These are phyloP conservation scores for Mustela nigripes DNA, from an alignment of 2,113 vertebrate genomes.

Conservation along the genomic window DNA sequence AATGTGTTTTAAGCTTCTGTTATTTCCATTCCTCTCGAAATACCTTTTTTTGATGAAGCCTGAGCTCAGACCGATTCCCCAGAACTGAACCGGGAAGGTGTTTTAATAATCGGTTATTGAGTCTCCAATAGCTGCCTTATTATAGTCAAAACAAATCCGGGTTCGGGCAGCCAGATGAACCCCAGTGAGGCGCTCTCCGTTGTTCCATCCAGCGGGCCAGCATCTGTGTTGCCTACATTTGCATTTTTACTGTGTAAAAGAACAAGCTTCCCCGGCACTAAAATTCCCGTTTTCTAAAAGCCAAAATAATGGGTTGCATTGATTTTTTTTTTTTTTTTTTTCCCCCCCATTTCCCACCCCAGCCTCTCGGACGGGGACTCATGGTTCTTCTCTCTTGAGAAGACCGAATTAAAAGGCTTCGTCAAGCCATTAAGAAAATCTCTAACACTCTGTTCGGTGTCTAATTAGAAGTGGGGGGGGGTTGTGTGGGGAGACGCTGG, in stretches of 20 bases:
- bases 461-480: constrained; percentile 71
- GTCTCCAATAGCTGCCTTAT: constrained; percentile 82
- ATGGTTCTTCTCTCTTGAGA: constrained; percentile 81
- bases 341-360: constrained; percentile 80
- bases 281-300: constrained; percentile 81
- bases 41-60: constrained; percentile 57
- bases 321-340: constrained; percentile 65
- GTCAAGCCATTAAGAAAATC: constrained; percentile 84
- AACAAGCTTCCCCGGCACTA: constrained; percentile 79
- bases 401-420: constrained; percentile 90
- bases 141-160: constrained; percentile 74
- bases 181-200: constrained; percentile 80
- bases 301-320: constrained; percentile 80
- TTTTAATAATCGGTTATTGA: constrained; percentile 81
- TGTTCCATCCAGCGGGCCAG: constrained; percentile 84
- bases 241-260: constrained; percentile 88
- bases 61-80: constrained; percentile 60
- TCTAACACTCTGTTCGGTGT: constrained; percentile 73
- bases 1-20: constrained; percentile 80
- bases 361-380: constrained; percentile 81
- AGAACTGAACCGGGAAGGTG: constrained; percentile 66
- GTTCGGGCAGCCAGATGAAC: constrained; percentile 82
- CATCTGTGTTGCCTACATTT: constrained; percentile 89
- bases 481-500: not conserved
- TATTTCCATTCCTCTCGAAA: constrained; percentile 77